Conservation (phyloP, 2,797 vertebrate species). For the Anabacerthia variegaticeps region DNA sequence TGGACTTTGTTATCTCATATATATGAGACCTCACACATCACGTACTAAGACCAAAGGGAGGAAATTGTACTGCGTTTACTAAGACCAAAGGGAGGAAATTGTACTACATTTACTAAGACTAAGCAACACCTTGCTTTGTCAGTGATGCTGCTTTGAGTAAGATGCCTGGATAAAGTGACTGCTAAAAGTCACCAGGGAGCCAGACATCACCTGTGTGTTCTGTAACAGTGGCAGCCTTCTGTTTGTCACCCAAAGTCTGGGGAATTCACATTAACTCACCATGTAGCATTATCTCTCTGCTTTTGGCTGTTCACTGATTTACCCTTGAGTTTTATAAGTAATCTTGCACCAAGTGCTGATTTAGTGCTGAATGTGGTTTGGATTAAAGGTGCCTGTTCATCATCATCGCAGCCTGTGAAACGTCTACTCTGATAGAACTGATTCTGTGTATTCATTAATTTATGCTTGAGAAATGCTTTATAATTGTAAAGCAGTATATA, state of each 20-base stretch:
- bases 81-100: background rate
- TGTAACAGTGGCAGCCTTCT: background rate
- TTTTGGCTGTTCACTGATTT: background rate
- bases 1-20: background rate
- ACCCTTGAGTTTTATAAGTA: background rate
- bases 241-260: background rate
- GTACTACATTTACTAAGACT: background rate
- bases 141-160: background rate
- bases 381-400: slow-evolving; percentile 35
- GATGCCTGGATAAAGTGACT: background rate
- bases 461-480: background rate
- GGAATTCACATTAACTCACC: background rate
- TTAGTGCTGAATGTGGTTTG: background rate
- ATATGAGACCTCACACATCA: background rate
- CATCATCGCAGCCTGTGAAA: background rate
- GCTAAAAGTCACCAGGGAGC: background rate
- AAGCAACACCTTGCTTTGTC: background rate
- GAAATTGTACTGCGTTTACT: background rate
- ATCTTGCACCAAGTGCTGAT: background rate
- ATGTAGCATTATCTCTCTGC: background rate
- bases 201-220: background rate
- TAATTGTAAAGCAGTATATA: background rate
- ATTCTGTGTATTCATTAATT: background rate
- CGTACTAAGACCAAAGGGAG: background rate
- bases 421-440: background rate